Evolutionary conservation across 2,113 vertebrate genomes (phyloP), one percentile per base, ranked within the genome.

Genomic region (Craseonycteris thonglongyai): DNA sequence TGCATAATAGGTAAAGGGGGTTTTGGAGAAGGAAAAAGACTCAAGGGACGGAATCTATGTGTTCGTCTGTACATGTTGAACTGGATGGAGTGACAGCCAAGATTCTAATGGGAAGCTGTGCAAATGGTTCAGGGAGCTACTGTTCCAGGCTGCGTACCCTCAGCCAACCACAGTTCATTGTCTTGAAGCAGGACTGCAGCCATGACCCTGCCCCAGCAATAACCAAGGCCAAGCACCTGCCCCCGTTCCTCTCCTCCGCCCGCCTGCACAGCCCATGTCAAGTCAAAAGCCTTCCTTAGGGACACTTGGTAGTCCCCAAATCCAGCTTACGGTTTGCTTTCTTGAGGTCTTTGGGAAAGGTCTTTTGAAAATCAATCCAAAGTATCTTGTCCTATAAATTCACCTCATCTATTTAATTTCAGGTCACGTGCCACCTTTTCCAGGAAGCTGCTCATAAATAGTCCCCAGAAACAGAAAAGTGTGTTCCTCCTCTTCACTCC

Each of bases 401-500:
- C 30, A 42, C 1, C 15, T 35, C 21, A 9, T 40, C 86, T 72
- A 0, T 24, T 18, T 26, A 38, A 69, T 14, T 89, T 72, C 33
- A 33, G 18, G 13, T 71, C 74, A 35, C 3, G 35, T 0, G 1
- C 38, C 9, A 12, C 65, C 51, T 47, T 59, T 38, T 10, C n/a
- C 18, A 28, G n/a, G 40, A 81, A 75, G 74, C 45, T 59, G 19
- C 35, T 76, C 33, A 11, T 66, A n/a, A 71, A 40, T 42, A 28
- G 12, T 21, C 13, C 58, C 22, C 13, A 38, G 40, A 65, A 42
- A 18, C 22, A 18, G 19, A 38, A 15, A 40, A 33, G 19, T 33
- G 30, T 14, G 0, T 26, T 30, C 2, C 5, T 69, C 30, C 11
- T 30, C 22, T 6, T 26, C 26, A 2, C 3, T 21, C 18, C n/a